Evolutionary conservation across 1,140 invertebrate genomes (phyloP).

Genomic region (Hestina assimilis): DNA sequence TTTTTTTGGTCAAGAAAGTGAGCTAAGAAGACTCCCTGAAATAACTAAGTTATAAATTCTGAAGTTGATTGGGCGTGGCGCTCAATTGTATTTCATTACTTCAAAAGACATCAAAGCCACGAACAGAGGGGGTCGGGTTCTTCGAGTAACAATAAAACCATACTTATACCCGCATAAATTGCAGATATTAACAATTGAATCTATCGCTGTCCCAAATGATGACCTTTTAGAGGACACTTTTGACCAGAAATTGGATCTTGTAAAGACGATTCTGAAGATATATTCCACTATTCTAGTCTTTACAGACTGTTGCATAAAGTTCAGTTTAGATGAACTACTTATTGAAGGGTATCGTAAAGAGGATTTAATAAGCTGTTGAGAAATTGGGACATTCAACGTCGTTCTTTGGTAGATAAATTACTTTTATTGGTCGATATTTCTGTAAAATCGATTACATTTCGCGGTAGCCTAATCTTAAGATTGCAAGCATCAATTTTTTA

Average conservation of each 20-base stretch:
- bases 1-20: too few relatives aligned
- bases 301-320: neutral
- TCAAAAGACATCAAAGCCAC: slow-evolving; percentile 27
- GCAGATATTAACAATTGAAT: slow-evolving; percentile 46
- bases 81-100: slow-evolving; percentile 22
- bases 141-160: slow-evolving; percentile 43
- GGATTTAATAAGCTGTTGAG: neutral
- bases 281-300: neutral
- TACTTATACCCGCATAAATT: slow-evolving; percentile 46
- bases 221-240: slow-evolving; percentile 42
- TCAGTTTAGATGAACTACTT: neutral
- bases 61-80: slow-evolving; percentile 18
- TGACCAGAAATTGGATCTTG: slow-evolving; percentile 33
- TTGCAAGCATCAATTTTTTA: too few relatives aligned
- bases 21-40: neutral
- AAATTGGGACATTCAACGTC: neutral
- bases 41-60: neutral
- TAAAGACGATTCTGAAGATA: neutral
- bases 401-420: neutral
- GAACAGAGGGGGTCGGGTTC: slow-evolving; percentile 23
- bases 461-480: too few relatives aligned
- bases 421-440: neutral
- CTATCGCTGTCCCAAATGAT: slow-evolving; percentile 34
- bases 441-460: neutral
- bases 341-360: neutral